Base-by-base conservation (phyloP, 2,888 invertebrate species). In the Isotomurus palustris region DNA sequence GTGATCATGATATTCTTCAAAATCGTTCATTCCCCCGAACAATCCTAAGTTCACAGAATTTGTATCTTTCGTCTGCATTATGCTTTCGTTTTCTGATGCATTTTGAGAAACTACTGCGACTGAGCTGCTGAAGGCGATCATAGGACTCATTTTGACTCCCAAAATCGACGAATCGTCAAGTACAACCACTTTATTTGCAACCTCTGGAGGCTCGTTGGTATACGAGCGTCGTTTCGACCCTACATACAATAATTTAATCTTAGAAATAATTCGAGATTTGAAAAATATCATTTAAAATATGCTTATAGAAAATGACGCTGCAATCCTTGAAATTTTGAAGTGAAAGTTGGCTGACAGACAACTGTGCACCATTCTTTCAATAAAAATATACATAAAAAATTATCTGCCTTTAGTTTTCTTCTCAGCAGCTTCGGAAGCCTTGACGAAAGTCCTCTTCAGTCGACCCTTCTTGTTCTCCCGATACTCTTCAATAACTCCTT, bases 341-440 rank as follows among this genome's bases (percentile, higher is more conserved):
- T n/a, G n/a, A n/a, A n/a, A n/a, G n/a, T n/a, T n/a, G n/a, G n/a
- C n/a, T n/a, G n/a, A n/a, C n/a, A n/a, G n/a, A n/a, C n/a, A n/a
- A n/a, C n/a, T n/a, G n/a, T n/a, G n/a, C n/a, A n/a, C n/a, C n/a
- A 32, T 32, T 32, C 32, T 32, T 10, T 10, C 14, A 10, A 40
- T n/a, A 6, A 40, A n/a, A n/a, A 10, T 17, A 40, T 6, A 40
- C 8, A 10, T n/a, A 17, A n/a, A 40, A 27, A 12, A 6, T 45
- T 45, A 28, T 10, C 25, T 82, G 81, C 83, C 80, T 81, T 87
- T 86, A 27, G 83, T 85, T 73, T 86, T 86, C 41, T 83, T 83
- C 71, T 84, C 85, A 0, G 88, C 88, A 0, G 88, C 88, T 69
- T 86, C 85, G 10, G 86, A 86, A 10, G 87, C 88, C 68, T 82